These are phyloP conservation scores for Trichoplusia ni DNA, from an alignment of 1,140 invertebrate species.

Conservation along the genomic window DNA sequence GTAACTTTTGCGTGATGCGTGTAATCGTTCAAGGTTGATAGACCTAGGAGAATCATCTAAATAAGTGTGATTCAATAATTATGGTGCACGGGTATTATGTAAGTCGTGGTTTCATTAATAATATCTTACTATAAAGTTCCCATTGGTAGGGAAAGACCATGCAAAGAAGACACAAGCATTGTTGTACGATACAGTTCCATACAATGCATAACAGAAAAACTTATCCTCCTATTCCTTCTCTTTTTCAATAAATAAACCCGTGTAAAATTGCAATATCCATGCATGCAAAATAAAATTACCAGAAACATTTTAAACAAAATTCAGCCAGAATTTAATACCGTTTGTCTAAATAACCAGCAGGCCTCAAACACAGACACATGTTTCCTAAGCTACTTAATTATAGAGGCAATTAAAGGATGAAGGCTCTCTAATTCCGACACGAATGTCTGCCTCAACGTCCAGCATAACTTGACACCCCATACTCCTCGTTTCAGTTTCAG, in stretches of 20 bases:
- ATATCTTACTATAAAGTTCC: too few relatives aligned
- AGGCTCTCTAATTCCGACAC: constrained; percentile 38
- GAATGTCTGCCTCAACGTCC: constrained; percentile 21
- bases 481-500: neutral
- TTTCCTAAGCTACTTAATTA: constrained; percentile 50
- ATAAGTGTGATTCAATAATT: neutral
- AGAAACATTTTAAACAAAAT: neutral
- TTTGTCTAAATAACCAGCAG: constrained; percentile 11
- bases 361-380: constrained; percentile 23
- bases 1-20: constrained; percentile 19
- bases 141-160: too few relatives aligned
- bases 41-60: constrained; percentile 2
- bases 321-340: neutral
- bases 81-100: neutral
- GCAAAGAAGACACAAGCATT: too few relatives aligned
- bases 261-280: too few relatives aligned
- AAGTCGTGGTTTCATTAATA: neutral
- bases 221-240: too few relatives aligned
- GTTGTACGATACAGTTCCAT: too few relatives aligned
- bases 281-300: neutral
- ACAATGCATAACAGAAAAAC: too few relatives aligned
- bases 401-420: constrained; percentile 48
- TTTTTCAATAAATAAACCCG: too few relatives aligned
- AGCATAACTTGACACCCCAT: neutral
- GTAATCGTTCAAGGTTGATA: neutral